Conservation (phyloP, 2,888 invertebrate genomes). For the Coronaproctus castanopsis region DNA sequence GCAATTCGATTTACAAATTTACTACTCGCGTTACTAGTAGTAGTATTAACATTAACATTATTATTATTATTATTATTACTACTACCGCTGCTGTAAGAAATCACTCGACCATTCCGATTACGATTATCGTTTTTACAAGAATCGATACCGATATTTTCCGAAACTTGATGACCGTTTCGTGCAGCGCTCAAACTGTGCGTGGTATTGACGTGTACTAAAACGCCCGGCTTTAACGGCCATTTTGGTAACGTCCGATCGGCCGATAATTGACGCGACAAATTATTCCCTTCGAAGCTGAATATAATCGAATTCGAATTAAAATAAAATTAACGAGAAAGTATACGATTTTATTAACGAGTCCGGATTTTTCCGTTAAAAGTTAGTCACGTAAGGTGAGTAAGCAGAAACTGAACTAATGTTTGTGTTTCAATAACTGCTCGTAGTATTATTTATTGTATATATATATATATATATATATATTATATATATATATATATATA, state of each 20-base stretch:
- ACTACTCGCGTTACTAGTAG: background rate
- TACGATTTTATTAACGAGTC: no score
- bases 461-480: no score
- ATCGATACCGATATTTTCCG: background rate
- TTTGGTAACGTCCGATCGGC: constrained; percentile 26
- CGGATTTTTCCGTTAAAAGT: no score
- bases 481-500: no score
- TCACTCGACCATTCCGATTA: background rate
- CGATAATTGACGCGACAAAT: constrained; percentile 19
- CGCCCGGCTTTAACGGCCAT: constrained; percentile 76
- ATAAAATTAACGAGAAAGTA: no score
- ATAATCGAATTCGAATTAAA: no score
- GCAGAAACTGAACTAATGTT: no score
- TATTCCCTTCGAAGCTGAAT: constrained; percentile 25
- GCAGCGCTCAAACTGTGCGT: constrained; percentile 24
- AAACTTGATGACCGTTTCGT: constrained; percentile 6
- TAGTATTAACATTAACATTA: background rate
- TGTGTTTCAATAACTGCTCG: no score
- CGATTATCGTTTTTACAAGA: constrained; percentile 6
- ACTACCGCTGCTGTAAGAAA: constrained; percentile 5
- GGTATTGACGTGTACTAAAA: constrained; percentile 67
- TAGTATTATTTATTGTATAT: no score
- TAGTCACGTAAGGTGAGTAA: no score
- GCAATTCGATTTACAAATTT: constrained; percentile 20
- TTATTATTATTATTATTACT: background rate